Evolutionary conservation across 2,113 vertebrate genomes (phyloP).

Genomic region (Coracopsis vasa): DNA sequence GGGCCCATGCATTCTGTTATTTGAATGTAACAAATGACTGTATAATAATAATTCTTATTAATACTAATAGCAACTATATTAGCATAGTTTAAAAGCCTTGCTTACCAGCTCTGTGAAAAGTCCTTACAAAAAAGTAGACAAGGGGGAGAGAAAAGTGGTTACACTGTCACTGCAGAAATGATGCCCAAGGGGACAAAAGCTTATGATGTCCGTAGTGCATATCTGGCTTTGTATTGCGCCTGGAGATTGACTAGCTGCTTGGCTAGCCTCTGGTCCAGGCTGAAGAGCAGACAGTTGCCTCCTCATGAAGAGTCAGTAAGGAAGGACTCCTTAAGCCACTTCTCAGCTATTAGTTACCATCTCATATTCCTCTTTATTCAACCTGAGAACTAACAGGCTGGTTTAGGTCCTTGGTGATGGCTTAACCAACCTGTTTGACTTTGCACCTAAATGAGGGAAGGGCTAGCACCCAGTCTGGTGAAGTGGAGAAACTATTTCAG

Average conservation of each 20-base stretch:
- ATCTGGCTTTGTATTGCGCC: neutral
- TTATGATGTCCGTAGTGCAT: fast-evolving
- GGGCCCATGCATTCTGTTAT: neutral
- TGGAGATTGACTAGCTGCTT: neutral
- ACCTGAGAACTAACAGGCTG: neutral
- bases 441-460: neutral
- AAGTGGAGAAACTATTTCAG: neutral
- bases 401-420: neutral
- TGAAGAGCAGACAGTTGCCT: neutral
- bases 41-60: neutral
- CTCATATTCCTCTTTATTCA: neutral
- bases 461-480: neutral
- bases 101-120: neutral
- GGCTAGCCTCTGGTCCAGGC: neutral
- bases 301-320: neutral
- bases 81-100: neutral
- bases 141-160: neutral
- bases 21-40: neutral
- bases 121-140: neutral
- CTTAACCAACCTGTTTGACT: neutral
- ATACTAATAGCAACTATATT: neutral
- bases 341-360: neutral
- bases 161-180: neutral
- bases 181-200: neutral
- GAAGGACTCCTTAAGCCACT: neutral